A percentile compares a stretch with the other conserved stretches of the same genome.
These are phyloP conservation scores for Pammene aurita DNA, from an alignment of 2,888 invertebrate genomes.

Conservation along the genomic window DNA sequence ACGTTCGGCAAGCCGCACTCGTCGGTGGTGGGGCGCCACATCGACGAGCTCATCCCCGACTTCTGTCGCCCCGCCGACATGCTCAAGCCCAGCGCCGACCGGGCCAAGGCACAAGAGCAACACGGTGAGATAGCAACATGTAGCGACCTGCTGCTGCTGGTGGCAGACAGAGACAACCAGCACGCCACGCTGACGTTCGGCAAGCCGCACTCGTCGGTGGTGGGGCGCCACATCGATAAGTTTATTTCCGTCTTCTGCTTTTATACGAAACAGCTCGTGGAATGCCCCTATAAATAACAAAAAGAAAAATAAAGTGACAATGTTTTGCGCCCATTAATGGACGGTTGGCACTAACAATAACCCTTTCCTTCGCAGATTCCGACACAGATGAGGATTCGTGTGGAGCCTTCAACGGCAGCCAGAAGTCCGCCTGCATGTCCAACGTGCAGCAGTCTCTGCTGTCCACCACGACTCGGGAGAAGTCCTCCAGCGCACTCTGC, in stretches of 20 bases:
- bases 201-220: neutral
- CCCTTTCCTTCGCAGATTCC: constrained; percentile 59
- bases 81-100: constrained; percentile 63
- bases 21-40: constrained; percentile 83
- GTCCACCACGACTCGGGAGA: constrained; percentile 70
- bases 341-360: too few relatives aligned
- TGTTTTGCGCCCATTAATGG: too few relatives aligned
- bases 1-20: constrained; percentile 40
- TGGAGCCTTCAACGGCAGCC: constrained; percentile 77
- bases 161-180: neutral
- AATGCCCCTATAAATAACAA: too few relatives aligned
- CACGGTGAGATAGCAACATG: neutral
- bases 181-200: neutral
- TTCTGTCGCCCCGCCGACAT: constrained; percentile 84
- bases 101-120: constrained; percentile 62
- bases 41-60: constrained; percentile 84
- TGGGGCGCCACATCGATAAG: too few relatives aligned
- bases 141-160: neutral
- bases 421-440: constrained; percentile 77
- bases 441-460: constrained; percentile 75
- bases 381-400: constrained; percentile 81
- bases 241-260: too few relatives aligned
- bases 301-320: too few relatives aligned
- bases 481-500: constrained; percentile 77
- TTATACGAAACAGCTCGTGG: too few relatives aligned